These are phyloP conservation scores for Euzetes globulus DNA, from an alignment of 2,888 invertebrate species.

Conservation along the genomic window DNA sequence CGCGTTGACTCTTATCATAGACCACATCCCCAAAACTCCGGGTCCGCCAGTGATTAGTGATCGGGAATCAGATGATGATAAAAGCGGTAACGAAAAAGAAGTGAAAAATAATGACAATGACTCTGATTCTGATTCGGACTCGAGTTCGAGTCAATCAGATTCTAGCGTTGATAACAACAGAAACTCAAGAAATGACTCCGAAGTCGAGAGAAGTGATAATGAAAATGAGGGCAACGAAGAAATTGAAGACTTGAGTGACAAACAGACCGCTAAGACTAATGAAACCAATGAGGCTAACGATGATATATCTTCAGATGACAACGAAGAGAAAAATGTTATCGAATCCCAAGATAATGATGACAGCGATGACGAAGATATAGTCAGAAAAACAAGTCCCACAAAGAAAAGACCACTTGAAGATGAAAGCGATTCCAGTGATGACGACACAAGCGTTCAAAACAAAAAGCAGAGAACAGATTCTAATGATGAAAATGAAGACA, in stretches of 20 bases:
- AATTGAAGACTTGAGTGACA: background rate
- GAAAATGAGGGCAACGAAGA: background rate
- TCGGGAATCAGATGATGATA: conserved; percentile 22
- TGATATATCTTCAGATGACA: conserved; percentile 9
- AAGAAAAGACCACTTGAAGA: background rate
- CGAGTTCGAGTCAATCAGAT: background rate
- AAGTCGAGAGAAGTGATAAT: conserved; percentile 18
- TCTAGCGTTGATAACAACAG: conserved; percentile 3
- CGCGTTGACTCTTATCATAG: too few relatives aligned
- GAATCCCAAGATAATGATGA: conserved; percentile 24
- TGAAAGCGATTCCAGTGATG: conserved; percentile 2
- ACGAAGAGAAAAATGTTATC: conserved; percentile 15
- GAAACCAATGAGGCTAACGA: conserved; percentile 2
- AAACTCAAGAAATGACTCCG: conserved; percentile 14
- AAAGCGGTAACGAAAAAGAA: background rate
- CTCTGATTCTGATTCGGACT: background rate
- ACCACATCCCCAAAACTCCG: conserved; percentile 30
- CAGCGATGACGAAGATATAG: conserved; percentile 24
- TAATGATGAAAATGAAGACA: conserved; percentile 28
- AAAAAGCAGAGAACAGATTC: background rate
- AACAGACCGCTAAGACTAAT: background rate
- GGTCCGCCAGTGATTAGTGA: conserved; percentile 5
- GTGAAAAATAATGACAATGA: background rate
- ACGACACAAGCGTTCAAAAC: background rate
- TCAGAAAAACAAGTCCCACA: background rate